These are phyloP conservation scores for Chromis chromis DNA, from an alignment of 2,797 vertebrate species.

Conservation along the genomic window DNA sequence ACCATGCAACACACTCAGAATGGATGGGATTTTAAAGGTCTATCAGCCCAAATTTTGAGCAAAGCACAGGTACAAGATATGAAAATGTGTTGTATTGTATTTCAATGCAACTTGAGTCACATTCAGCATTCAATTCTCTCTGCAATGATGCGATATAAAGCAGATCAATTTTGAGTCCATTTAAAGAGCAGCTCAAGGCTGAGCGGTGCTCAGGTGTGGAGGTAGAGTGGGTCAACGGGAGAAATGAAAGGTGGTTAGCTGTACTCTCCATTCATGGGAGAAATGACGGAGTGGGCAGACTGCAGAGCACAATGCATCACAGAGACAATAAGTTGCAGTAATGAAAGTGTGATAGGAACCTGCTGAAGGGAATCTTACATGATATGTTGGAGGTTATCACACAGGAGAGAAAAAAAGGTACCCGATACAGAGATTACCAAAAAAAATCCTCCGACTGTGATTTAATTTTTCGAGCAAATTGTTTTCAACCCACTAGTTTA, in stretches of 20 bases:
- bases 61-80: conserved; percentile 41
- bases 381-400: conserved; percentile 54
- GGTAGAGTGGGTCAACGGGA: conserved; percentile 55
- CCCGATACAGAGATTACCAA: conserved; percentile 20
- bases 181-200: conserved; percentile 59
- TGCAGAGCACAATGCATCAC: conserved; percentile 64
- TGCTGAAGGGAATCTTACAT: conserved; percentile 77
- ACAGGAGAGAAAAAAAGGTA: conserved; percentile 34
- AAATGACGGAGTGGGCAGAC: conserved; percentile 58
- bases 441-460: conserved; percentile 3
- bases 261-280: conserved; percentile 62
- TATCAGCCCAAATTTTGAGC: conserved; percentile 19
- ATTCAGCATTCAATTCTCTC: conserved; percentile 58
- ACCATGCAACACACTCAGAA: background rate
- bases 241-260: conserved; percentile 76
- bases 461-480: conserved; percentile 51
- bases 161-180: conserved; percentile 78
- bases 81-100: conserved; percentile 66
- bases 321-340: conserved; percentile 80
- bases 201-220: conserved; percentile 77
- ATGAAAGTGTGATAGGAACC: conserved; percentile 84
- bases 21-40: conserved; percentile 22
- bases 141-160: conserved; percentile 37
- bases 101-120: conserved; percentile 61
- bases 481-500: conserved; percentile 29